These are phyloP conservation scores for Branchipolynoe longqiensis DNA, from an alignment of 2,888 invertebrate genomes.

Conservation along the genomic window DNA sequence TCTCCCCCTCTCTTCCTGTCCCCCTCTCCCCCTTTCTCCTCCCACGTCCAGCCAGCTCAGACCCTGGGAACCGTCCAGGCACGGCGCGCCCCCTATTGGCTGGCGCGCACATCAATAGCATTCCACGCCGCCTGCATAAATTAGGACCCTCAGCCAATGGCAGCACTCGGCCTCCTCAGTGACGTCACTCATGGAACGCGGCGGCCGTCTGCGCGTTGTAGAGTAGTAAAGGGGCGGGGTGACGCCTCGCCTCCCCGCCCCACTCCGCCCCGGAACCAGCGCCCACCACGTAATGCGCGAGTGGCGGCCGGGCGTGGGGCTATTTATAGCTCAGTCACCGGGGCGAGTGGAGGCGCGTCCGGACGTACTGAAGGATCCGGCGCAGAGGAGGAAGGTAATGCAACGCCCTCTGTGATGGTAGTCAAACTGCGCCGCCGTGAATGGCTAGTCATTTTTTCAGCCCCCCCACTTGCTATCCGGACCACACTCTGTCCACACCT, in stretches of 20 bases:
- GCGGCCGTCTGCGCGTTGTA: background rate
- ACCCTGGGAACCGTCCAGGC: constrained; percentile 36
- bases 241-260: background rate
- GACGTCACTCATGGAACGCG: constrained; percentile 9
- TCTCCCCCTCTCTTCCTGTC: background rate
- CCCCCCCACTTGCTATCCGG: too few relatives aligned
- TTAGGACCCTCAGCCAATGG: background rate
- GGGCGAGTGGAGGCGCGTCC: too few relatives aligned
- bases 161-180: background rate
- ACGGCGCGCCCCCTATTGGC: background rate
- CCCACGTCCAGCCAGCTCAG: background rate
- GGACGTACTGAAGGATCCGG: background rate
- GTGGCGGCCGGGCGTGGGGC: constrained; percentile 18
- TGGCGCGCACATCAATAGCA: constrained; percentile 14
- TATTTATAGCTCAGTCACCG: constrained; percentile 41
- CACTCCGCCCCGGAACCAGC: background rate
- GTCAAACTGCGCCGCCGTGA: too few relatives aligned
- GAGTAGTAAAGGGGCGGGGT: background rate
- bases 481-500: too few relatives aligned
- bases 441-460: too few relatives aligned
- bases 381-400: too few relatives aligned
- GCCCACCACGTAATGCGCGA: constrained; percentile 23
- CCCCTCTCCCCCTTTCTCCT: background rate
- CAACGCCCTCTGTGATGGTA: too few relatives aligned
- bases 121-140: background rate